Evolutionary conservation across 2,113 vertebrate genomes (phyloP), one percentile per base, ranked within the genome.

Genomic region (Dicrurus megarhynchus): DNA sequence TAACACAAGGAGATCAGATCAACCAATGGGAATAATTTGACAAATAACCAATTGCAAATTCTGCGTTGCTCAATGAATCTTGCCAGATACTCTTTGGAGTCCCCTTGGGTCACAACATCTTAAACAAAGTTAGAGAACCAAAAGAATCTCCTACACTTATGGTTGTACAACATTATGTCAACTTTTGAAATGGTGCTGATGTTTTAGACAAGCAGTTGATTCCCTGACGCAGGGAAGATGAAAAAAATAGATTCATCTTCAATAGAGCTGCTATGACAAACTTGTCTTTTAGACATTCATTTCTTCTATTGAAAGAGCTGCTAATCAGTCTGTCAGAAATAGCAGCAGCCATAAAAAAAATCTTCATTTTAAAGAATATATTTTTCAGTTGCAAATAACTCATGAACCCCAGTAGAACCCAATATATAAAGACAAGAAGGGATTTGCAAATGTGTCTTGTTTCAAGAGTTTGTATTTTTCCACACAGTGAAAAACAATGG

Each of bases 241-340:
- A 41, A 95, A 94, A 94, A 93, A 89, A 81, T 71, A 95, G 44
- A 84, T 65, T 94, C 35, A 39, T 90, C 71, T 96, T 93, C 84
- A 91, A 71, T 27, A 93, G 68, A 70, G n/a, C 80, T 94, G 82
- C 89, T 94, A 94, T 89, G 91, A 97, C 90, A 95, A 96, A 88
- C 84, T 80, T 90, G 93, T 94, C 93, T 73, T 93, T 82, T 50
- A 93, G 91, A 79, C 70, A 82, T 64, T 76, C 26, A 65, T 84
- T 93, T 85, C 37, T 94, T 68, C 53, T 56, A 73, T 39, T 91
- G 67, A 91, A 93, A 91, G 78, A 85, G 70, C 67, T 93, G 81
- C 79, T 94, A 85, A 94, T 93, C 87, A 91, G 68, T 63, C 75
- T 95, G 82, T 65, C 92, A 95, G 75, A 95, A 93, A 83, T 56